Conservation (phyloP, 2,113 vertebrate genomes). For the Crotalus tigris region DNA sequence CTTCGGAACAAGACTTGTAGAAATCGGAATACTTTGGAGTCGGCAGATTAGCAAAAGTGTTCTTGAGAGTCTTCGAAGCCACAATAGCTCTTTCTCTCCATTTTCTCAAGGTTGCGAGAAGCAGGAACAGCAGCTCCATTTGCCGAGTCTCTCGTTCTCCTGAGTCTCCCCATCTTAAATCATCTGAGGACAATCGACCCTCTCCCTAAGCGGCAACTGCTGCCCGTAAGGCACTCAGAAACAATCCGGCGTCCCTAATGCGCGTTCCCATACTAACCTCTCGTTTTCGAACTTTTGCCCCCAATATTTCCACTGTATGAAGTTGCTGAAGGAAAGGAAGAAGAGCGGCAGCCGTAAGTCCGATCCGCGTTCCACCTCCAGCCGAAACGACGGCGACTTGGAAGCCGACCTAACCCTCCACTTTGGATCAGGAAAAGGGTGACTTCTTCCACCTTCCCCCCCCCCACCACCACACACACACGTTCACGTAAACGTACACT, state of each 20-base stretch:
- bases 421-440: neutral
- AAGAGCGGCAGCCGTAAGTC: neutral
- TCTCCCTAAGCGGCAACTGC: neutral
- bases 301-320: neutral
- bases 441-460: neutral
- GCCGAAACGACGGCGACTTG: neutral
- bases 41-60: neutral
- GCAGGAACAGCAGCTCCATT: neutral
- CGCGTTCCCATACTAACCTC: neutral
- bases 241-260: neutral
- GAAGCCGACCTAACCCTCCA: neutral
- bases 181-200: neutral
- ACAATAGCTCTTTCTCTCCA: conserved; percentile 17
- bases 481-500: conserved; percentile 66
- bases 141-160: neutral
- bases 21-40: neutral
- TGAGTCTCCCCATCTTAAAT: neutral
- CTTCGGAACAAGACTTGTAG: neutral
- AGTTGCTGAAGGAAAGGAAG: neutral
- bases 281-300: neutral
- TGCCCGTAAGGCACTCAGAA: neutral
- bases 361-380: neutral
- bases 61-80: neutral
- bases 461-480: too few relatives aligned
- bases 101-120: conserved; percentile 1